Base-by-base conservation (phyloP, 2,888 invertebrate species). In the Lepidocyrtoides sp. region DNA sequence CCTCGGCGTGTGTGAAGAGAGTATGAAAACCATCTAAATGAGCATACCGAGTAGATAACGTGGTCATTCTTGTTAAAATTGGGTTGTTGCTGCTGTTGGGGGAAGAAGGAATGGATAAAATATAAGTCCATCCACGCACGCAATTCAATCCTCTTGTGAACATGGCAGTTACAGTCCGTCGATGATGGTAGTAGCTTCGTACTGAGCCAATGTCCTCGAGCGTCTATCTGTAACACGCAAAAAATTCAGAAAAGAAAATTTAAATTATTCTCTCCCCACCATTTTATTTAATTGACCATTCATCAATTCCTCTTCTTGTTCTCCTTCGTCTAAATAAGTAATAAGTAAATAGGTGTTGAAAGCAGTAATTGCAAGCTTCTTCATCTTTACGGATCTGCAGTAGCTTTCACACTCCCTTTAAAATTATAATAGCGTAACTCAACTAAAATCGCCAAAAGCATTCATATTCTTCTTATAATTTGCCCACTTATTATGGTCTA, bases 231-330 rank as follows among this genome's bases (percentile, higher is more conserved):
- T 66, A 66, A 66, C 29, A 66, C 32, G 66, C 7, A 32, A 66
- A 66, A 23, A 29, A 20, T 57, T 2, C 20, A 57, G n/a, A 57
- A 66, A 32, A 66, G 66, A 66, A 66, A 32, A 66, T 66, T 29
- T 66, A 66, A 66, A 66, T 66, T 66, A 12, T 12, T 66, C 29
- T n/a, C n/a, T n/a, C n/a, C n/a, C n/a, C n/a, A n/a, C n/a, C n/a
- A 32, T 32, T 66, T n/a, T 12, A 60, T 66, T 66, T 66, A 66
- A 66, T 66, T 66, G 66, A 66, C 66, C 66, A 66, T 66, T 66
- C 66, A 66, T 32, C 32, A 32, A 32, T 66, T 32, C n/a, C 29
- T 32, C 8, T 66, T 14, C n/a, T 66, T 5, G 10, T 60, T 5
- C 2, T 51, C 2, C 51, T 51, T 20, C 20, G 66, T 12, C 2